Conservation (phyloP, 2,888 invertebrate species). For the Anorthoa munda region DNA sequence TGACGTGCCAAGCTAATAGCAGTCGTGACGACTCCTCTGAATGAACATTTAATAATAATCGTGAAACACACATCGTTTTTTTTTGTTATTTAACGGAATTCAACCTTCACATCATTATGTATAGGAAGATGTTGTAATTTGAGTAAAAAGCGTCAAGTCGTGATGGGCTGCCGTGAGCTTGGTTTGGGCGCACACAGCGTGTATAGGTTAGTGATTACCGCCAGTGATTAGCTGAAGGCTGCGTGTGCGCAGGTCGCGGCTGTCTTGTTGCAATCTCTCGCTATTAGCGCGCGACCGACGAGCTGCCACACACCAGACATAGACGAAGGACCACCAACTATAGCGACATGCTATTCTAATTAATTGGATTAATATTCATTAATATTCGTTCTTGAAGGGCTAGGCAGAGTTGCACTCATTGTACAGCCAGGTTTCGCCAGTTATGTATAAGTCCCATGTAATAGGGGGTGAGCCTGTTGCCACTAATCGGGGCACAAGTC, state of each 20-base stretch:
- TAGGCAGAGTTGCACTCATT: too few species aligned
- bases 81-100: conserved; percentile 20
- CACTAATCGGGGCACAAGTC: too few species aligned
- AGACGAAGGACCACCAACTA: background rate
- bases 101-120: conserved; percentile 29
- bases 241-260: conserved; percentile 1
- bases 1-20: conserved; percentile 5
- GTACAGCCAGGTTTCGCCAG: too few species aligned
- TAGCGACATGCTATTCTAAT: background rate
- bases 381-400: too few species aligned
- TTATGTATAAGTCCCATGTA: too few species aligned
- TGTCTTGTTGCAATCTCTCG: background rate
- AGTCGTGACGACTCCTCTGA: conserved; percentile 10
- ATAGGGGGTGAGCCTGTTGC: too few species aligned
- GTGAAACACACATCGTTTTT: conserved; percentile 11
- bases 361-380: background rate
- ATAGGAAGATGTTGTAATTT: conserved; percentile 45
- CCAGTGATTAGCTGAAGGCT: conserved; percentile 50
- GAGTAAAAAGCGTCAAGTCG: conserved; percentile 42
- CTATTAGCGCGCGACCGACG: background rate
- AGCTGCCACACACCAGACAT: background rate
- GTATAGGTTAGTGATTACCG: background rate
- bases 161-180: conserved; percentile 19
- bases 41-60: conserved; percentile 18
- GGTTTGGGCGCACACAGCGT: conserved; percentile 7